Evolutionary conservation across 92 coral and sea anemone species (phyloP).

Genomic region (Zoanthus solanderi): DNA sequence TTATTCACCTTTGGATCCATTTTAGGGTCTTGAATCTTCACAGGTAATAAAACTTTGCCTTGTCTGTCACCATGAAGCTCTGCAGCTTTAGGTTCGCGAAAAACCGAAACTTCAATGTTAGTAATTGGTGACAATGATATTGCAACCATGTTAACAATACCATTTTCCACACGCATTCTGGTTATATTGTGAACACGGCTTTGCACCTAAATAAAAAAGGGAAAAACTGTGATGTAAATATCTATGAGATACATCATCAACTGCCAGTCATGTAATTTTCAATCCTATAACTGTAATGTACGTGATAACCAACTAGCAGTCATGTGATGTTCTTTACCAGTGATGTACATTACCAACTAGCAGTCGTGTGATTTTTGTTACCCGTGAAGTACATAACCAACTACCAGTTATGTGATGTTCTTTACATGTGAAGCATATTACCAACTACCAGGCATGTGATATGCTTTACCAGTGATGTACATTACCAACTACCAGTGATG

Average conservation of each 20-base stretch:
- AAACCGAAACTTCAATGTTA: constrained; percentile 76
- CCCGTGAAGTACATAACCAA: background rate
- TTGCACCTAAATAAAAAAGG: constrained; percentile 39
- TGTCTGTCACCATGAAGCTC: constrained; percentile 74
- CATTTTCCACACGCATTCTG: constrained; percentile 65
- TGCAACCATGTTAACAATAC: constrained; percentile 74
- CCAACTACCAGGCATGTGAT: too few species aligned
- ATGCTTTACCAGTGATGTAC: background rate
- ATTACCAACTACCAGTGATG: background rate
- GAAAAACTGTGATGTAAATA: background rate
- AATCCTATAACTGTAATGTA: background rate
- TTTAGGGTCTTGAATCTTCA: background rate
- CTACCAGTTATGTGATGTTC: too few species aligned
- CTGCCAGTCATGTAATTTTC: background rate
- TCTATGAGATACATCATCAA: background rate
- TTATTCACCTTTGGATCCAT: too few species aligned
- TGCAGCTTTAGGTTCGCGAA: constrained; percentile 85
- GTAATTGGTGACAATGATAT: constrained; percentile 67
- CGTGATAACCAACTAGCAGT: background rate
- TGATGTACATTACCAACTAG: background rate
- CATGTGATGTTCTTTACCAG: background rate
- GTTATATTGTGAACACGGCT: constrained; percentile 74
- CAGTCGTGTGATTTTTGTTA: background rate
- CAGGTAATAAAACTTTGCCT: constrained; percentile 74
- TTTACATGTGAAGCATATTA: too few species aligned